Base-by-base conservation (phyloP, 2,797 vertebrate genomes). In the Hippocampus kuda region DNA sequence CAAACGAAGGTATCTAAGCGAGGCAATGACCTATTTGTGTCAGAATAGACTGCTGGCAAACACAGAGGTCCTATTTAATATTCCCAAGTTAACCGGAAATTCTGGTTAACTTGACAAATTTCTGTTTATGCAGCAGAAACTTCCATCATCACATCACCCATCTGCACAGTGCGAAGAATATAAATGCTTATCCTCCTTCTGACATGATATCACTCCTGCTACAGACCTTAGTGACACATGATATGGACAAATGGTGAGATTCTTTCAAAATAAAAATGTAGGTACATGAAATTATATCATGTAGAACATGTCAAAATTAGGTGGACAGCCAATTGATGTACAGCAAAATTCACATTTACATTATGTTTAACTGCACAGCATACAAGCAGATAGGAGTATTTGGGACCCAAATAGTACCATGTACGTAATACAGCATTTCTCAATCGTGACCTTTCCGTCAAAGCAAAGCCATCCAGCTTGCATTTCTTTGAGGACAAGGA, bases 1-100 rank as follows among this genome's bases (percentile, higher is more conserved):
- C 60, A 74, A 77, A 75, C 51, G 44, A 15, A 68, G 75, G 75
- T 78, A 82, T 87, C 75, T 80, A 84, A 88, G 77, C 49, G 51
- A 66, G 26, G 44, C 67, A 30, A 72, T 86, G 84, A 83, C 85
- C 86, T 75, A 85, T 73, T 86, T 88, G 77, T 86, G 85, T 86
- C 85, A 87, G 70, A 77, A 74, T 77, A 70, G 15, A 70, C 73
- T 79, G 73, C 48, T 51, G 30, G 18, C 4, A 10, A 59, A 59
- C 22, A 68, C 15, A 42, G 10, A 57, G 34, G 38, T 26, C 24
- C 34, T 42, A 80, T 82, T 87, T 82, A 81, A 81, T 79, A 88
- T 89, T 82, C 82, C 84, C 60, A 75, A 84, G 72, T 78, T 75
- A 78, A 85, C 80, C 75, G 83, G 69, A 69, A 84, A 77, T 78